These are phyloP conservation scores for Tetrapedia diversipes DNA, from an alignment of 2,888 invertebrate species.

Conservation along the genomic window DNA sequence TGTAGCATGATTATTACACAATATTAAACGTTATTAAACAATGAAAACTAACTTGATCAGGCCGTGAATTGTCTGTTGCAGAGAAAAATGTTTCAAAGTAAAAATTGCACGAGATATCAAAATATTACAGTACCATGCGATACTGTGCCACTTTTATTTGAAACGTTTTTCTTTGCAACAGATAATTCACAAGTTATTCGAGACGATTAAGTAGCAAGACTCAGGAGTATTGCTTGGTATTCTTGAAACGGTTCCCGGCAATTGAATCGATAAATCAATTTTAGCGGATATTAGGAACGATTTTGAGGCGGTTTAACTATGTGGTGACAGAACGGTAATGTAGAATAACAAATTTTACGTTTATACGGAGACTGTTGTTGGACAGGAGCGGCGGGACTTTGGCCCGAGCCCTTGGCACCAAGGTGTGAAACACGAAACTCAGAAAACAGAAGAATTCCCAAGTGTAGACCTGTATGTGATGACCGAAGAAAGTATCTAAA, in stretches of 20 bases:
- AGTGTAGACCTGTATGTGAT: background rate
- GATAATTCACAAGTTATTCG: no score
- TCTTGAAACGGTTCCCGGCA: background rate
- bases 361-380: background rate
- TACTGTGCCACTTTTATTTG: no score
- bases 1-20: no score
- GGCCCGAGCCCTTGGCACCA: conserved; percentile 17
- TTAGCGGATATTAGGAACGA: background rate
- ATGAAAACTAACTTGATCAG: no score
- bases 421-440: background rate
- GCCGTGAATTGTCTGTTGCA: no score
- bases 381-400: background rate
- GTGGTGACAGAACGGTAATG: background rate
- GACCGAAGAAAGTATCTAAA: no score
- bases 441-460: background rate
- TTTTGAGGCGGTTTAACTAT: background rate
- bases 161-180: no score
- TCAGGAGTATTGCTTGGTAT: no score
- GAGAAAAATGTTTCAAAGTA: no score
- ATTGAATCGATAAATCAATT: background rate
- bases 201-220: no score
- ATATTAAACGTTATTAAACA: no score
- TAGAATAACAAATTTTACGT: conserved; percentile 6
- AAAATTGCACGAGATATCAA: background rate
- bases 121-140: no score